Evolutionary conservation across 1,140 invertebrate genomes (phyloP), one percentile per base, ranked within the genome.

Genomic region (Thrips palmi): DNA sequence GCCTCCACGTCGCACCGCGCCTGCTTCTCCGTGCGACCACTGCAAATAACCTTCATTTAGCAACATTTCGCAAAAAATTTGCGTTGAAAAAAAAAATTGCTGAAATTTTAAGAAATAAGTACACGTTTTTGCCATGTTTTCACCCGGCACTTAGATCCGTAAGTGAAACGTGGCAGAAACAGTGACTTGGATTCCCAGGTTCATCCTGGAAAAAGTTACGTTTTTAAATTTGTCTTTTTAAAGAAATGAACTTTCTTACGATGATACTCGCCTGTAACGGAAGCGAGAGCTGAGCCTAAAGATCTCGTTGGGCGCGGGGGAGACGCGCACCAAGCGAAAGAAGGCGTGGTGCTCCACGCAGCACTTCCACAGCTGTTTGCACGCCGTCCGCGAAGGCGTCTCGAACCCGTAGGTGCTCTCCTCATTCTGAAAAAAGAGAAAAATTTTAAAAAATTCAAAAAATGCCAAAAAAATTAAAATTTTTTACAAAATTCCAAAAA

Each of bases 341-440:
- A 99, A 99, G 2, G 85, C 83, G 60, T 97, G 92, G 57, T 97
- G 91, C 52, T 99, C 94, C 18, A 94, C 75, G 51, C 91, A 94
- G 63, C 93, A 97, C 51, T 93, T 89, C 89, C 92, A 97, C 34
- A 98, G 63, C 63, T 98, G 93, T 53, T 96, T 92, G 57, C 89
- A 97, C 0, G 91, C 91, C 33, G 87, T 69, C 49, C 89, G 78
- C 30, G 85, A 89, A n/a, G 82, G 78, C 14, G 92, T 83, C 57
- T 94, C 84, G 58, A 93, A 93, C 3, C 92, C 87, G 56, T 93
- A 93, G 8, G 85, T 93, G 52, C 83, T 83, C 43, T 94, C 86
- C 47, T 93, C 87, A 58, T 91, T 86, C 83, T 88, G 53, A 41
- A 47, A 36, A 43, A 47, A 38, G 48, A 51, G 48, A 57, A 48